Percentiles rank a stretch among this genome's conserved stretches.
Conservation (phyloP, 1,140 invertebrate species). For the Matsumurasca onukii region DNA sequence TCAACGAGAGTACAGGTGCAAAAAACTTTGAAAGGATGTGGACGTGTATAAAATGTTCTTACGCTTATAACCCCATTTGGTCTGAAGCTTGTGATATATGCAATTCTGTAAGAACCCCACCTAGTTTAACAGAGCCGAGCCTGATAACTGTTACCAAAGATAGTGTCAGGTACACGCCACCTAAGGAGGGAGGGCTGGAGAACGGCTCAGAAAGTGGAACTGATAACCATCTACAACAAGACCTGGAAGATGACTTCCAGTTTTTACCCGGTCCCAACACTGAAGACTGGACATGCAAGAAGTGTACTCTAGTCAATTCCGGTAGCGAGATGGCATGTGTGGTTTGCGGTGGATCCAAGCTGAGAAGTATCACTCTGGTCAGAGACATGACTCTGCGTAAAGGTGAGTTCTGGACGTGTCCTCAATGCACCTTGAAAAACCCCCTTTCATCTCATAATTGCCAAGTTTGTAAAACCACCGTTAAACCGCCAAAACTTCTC, state of each 20-base stretch:
- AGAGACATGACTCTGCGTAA: slow-evolving; percentile 69
- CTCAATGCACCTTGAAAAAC: slow-evolving; percentile 82
- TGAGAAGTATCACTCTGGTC: slow-evolving; percentile 62
- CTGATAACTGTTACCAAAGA: slow-evolving; percentile 68
- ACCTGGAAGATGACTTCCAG: slow-evolving; percentile 54
- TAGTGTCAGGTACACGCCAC: slow-evolving; percentile 53
- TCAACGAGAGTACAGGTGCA: slow-evolving; percentile 39
- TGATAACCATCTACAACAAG: slow-evolving; percentile 47
- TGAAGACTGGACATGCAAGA: slow-evolving; percentile 77
- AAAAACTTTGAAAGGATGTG: slow-evolving; percentile 69
- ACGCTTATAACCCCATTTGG: slow-evolving; percentile 81
- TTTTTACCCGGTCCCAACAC: slow-evolving; percentile 47
- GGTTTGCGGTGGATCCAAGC: slow-evolving; percentile 79
- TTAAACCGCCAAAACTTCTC: slow-evolving; percentile 42
- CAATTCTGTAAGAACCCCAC: slow-evolving; percentile 60
- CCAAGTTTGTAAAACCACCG: slow-evolving; percentile 71
- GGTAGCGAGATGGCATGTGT: slow-evolving; percentile 67
- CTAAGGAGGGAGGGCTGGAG: slow-evolving; percentile 45
- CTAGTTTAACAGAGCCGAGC: slow-evolving; percentile 64
- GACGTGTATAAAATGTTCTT: slow-evolving; percentile 85
- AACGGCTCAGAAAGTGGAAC: slow-evolving; percentile 28
- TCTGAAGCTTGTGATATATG: slow-evolving; percentile 78
- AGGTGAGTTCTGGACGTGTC: slow-evolving; percentile 74
- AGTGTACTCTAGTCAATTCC: slow-evolving; percentile 82
- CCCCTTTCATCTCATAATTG: slow-evolving; percentile 67